A percentile compares a stretch with the other conserved stretches of the same genome.
Conservation (phyloP, 2,888 invertebrate species). For the Lasius platythorax region DNA sequence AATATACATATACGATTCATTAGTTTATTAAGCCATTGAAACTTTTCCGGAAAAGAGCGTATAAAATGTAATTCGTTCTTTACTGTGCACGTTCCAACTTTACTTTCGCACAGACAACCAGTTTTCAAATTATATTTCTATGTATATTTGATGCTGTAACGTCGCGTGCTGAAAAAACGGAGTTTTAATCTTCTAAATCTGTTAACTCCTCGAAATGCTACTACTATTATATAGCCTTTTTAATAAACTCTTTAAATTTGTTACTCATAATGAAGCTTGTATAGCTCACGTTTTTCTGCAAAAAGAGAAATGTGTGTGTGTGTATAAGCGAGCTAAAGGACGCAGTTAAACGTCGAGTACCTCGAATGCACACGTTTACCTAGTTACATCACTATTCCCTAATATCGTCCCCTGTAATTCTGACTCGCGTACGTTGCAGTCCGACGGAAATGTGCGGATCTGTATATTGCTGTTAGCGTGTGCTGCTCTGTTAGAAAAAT, state of each 20-base stretch:
- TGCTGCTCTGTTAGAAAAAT: background rate
- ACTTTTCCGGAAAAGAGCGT: background rate
- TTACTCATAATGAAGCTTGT: slow-evolving; percentile 27
- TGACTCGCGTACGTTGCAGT: background rate
- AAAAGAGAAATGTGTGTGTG: background rate
- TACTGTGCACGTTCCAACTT: background rate
- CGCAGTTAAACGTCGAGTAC: slow-evolving; percentile 17
- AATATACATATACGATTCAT: background rate
- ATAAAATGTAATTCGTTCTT: background rate
- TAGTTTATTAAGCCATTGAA: background rate
- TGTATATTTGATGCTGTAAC: background rate
- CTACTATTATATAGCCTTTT: background rate
- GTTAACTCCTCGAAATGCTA: background rate
- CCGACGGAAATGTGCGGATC: background rate
- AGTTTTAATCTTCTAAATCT: background rate
- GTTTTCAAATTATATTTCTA: background rate
- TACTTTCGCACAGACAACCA: background rate
- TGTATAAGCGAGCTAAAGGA: background rate
- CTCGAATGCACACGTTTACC: slow-evolving; percentile 20
- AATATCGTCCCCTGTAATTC: slow-evolving; percentile 39
- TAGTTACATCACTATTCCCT: slow-evolving; percentile 37
- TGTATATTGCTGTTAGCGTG: background rate
- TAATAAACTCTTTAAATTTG: slow-evolving; percentile 28
- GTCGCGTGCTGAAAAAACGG: background rate
- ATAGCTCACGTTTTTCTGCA: slow-evolving; percentile 11